Base-by-base conservation (phyloP, 1,140 invertebrate genomes). In the Platyscapa corneri region DNA sequence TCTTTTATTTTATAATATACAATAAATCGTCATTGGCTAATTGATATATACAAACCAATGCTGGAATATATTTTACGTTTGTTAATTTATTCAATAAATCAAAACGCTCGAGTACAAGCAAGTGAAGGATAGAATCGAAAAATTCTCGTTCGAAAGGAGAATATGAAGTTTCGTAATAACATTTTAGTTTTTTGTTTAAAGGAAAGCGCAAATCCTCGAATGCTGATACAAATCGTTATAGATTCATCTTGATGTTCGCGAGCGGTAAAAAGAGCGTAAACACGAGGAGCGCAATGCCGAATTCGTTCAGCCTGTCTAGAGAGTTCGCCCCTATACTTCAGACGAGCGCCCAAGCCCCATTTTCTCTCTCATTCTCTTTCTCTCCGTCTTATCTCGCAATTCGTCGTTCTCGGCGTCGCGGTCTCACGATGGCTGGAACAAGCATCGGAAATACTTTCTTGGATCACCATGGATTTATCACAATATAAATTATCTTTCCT, bases 381-480 rank as follows among this genome's bases (percentile, higher is more conserved):
- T 78, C 75, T 46, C 60, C 56, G 72, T 80, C 42, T 80, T 75
- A 65, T 65, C 60, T 60, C 82, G 74, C 60, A 83, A 49, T 65
- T 83, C 42, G 42, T 79, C 39, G 60, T 72, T 37, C 83, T 72
- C 75, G 37, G 32, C 34, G 60, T 53, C 82, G 42, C 70, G 83
- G 46, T 70, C 53, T 42, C 83, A 46, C 89, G 85, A 87, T 86
- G 81, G 83, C 88, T 88, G 88, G 83, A 85, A 85, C 84, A 90
- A 90, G 90, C 90, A 87, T 89, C 86, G 90, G 92, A 92, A 92
- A 93, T 93, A 93, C 93, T 93, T 93, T 93, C 93, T 92, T 92
- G 89, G 90, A 93, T 93, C 91, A 93, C 92, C 90, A 92, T 92
- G 88, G 90, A 92, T 92, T 93, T 93, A 93, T 93, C 93, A 93